phyloP scores from a whole-genome alignment of 2,888 invertebrate genomes.

The Balanococcus diminutus region DNA sequence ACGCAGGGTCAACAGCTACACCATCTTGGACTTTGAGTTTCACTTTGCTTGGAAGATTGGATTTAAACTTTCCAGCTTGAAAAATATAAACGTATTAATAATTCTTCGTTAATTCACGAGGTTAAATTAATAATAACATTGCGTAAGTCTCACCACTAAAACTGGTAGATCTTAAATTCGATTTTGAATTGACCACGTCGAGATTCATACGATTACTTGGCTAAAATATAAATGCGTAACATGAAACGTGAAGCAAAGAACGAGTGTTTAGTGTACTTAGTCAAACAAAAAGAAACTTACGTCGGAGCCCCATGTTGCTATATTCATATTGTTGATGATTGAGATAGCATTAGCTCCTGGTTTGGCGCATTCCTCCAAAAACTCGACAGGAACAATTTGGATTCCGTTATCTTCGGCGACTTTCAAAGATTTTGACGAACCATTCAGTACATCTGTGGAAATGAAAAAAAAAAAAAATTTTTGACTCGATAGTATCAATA shows the following conservation, averaged over 20 bases:
- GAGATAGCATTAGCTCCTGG: slow-evolving; percentile 67
- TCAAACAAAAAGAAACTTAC: slow-evolving; percentile 64
- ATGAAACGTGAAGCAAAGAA: not conserved
- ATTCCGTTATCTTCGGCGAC: slow-evolving; percentile 73
- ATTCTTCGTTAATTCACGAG: not conserved
- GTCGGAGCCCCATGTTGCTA: slow-evolving; percentile 85
- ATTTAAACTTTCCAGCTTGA: not conserved
- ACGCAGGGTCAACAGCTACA: slow-evolving; percentile 91
- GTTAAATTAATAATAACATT: not conserved
- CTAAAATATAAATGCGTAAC: not conserved
- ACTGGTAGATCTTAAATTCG: slow-evolving; percentile 60
- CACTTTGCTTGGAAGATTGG: slow-evolving; percentile 62
- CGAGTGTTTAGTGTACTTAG: not conserved
- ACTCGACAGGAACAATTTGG: slow-evolving; percentile 80
- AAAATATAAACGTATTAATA: not conserved
- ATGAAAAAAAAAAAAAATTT: not conserved
- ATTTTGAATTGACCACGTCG: slow-evolving; percentile 58
- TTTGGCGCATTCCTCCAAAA: slow-evolving; percentile 70
- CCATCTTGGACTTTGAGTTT: slow-evolving; percentile 81
- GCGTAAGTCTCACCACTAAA: not conserved
- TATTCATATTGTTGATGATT: slow-evolving; percentile 72
- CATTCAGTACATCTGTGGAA: slow-evolving; percentile 27
- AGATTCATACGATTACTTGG: slow-evolving; percentile 33
- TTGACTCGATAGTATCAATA: not conserved
- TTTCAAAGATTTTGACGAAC: slow-evolving; percentile 65